Conservation (phyloP, 2,797 vertebrate genomes). For the Hipposideros larvatus region DNA sequence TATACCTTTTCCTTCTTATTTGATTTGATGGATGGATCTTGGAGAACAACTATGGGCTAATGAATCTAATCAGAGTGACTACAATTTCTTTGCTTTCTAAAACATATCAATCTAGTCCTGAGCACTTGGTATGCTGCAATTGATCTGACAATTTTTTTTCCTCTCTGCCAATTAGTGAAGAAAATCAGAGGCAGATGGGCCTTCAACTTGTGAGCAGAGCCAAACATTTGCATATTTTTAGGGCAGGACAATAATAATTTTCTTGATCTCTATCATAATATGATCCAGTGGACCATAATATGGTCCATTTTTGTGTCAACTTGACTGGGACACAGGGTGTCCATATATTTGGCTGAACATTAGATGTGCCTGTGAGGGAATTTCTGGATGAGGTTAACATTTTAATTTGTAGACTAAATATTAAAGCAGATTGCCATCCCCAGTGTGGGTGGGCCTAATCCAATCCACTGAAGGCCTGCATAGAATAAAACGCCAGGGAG, state of each 20-base stretch:
- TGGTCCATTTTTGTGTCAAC: background rate
- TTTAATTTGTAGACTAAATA: background rate
- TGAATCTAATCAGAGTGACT: background rate
- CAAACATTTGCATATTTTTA: background rate
- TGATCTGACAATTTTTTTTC: background rate
- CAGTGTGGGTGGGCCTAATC: background rate
- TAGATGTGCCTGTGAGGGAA: background rate
- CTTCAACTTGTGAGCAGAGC: background rate
- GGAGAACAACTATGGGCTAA: background rate
- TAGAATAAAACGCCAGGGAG: background rate
- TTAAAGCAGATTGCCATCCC: background rate
- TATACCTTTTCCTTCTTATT: background rate
- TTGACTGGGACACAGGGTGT: background rate
- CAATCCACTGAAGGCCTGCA: background rate
- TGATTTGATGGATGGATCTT: slow-evolving; percentile 13
- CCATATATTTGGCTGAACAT: background rate
- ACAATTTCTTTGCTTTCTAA: slow-evolving; percentile 46
- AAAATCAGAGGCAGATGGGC: background rate
- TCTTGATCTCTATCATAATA: slow-evolving; percentile 9
- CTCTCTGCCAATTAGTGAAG: background rate
- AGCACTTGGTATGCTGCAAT: background rate
- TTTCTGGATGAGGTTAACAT: slow-evolving; percentile 4
- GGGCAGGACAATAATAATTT: background rate
- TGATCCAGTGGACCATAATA: background rate
- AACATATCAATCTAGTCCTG: background rate